Evolutionary conservation across 2,888 invertebrate genomes (phyloP).

Genomic region (Phytoseiulus persimilis): DNA sequence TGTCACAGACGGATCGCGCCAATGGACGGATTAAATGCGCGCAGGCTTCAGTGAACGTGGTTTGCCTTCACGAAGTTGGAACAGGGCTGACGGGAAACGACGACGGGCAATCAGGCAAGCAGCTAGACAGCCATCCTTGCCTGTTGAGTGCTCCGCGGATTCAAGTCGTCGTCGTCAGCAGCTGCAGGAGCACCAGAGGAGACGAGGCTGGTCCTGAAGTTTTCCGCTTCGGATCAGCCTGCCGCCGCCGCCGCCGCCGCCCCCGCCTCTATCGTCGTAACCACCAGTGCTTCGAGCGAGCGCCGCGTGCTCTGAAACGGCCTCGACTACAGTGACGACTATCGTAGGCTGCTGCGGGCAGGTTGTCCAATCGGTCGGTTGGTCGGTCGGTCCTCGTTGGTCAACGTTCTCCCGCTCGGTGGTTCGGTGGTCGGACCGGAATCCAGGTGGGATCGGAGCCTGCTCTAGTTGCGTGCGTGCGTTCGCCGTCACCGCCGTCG

Average conservation of each 20-base stretch:
- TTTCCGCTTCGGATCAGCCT: background rate
- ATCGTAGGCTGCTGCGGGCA: background rate
- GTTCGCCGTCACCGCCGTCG: too few species aligned
- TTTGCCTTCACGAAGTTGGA: background rate
- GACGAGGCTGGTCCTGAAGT: background rate
- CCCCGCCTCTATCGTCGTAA: too few species aligned
- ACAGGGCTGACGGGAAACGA: background rate
- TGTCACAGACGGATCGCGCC: constrained; percentile 5
- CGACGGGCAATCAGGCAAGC: background rate
- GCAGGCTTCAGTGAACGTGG: background rate
- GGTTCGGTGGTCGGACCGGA: background rate
- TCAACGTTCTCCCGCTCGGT: background rate
- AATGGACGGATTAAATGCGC: background rate
- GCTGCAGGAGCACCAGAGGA: background rate
- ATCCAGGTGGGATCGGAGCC: background rate
- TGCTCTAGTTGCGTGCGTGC: background rate
- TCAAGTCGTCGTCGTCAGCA: background rate
- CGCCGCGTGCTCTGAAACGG: background rate
- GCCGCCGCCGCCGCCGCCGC: background rate
- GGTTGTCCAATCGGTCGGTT: background rate
- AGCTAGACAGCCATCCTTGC: background rate
- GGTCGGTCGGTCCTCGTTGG: background rate
- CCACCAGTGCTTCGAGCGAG: background rate
- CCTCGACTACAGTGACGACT: background rate
- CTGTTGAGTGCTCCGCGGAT: constrained; percentile 5